phyloP scores from a whole-genome alignment of 2,113 vertebrate genomes.

The Uria lomvia region DNA sequence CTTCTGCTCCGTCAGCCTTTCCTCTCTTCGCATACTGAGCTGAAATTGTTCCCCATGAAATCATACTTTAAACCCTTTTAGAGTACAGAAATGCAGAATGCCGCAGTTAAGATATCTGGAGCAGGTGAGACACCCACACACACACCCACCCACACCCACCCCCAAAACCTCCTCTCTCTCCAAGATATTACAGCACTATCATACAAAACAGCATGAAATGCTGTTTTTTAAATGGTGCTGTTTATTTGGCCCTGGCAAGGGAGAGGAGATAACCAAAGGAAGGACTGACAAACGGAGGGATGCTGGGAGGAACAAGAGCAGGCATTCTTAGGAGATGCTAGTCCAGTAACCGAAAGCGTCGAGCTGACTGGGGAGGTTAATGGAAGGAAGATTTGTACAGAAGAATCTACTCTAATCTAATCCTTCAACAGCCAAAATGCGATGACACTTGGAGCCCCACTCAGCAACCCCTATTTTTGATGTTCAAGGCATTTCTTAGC shows the following conservation, averaged over 20 bases:
- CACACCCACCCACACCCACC: too few species aligned
- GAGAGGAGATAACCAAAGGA: neutral
- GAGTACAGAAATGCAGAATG: neutral
- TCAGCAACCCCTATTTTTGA: neutral
- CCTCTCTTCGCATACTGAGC: neutral
- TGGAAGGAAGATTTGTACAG: neutral
- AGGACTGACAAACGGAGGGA: neutral
- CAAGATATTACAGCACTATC: neutral
- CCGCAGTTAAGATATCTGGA: neutral
- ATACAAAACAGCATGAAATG: neutral
- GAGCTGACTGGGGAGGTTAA: neutral
- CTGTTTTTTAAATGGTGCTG: accelerated
- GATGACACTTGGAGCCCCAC: neutral
- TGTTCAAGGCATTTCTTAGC: neutral
- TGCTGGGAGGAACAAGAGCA: neutral
- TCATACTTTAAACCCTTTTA: neutral
- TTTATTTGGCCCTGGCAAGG: neutral
- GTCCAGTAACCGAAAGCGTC: neutral
- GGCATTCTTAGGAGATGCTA: neutral
- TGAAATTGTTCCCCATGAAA: neutral
- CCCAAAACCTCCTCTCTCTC: neutral
- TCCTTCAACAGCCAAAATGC: neutral
- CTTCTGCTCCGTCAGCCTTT: neutral
- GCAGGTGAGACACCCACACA: neutral
- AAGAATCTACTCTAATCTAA: neutral